A percentile compares a stretch with the other conserved stretches of the same genome.
phyloP scores from a whole-genome alignment of 2,113 vertebrate genomes.

The human (Homo sapiens) region GRCh38 chr13:92799501-92800000 shows the following conservation, averaged over 20 bases:
- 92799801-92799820: not conserved
- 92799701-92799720: not conserved
- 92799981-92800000: not conserved
- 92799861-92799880: not conserved
- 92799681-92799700: not conserved
- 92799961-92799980: not conserved
- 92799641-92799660: not conserved
- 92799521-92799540: not conserved
- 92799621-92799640: not conserved
- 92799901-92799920: not conserved
- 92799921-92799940: not conserved
- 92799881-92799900: not conserved
- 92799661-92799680: not conserved
- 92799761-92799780: not conserved
- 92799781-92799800: not conserved
- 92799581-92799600: not conserved
- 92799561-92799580: not conserved
- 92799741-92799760: rapidly evolving
- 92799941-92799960: not conserved
- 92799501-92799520: not conserved
- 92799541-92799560: not conserved
- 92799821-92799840: not conserved
- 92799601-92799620: not conserved
- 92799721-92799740: not conserved
- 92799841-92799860: not conserved